phyloP scores from a whole-genome alignment of 2,113 vertebrate genomes.

The Psittacara wagleri region DNA sequence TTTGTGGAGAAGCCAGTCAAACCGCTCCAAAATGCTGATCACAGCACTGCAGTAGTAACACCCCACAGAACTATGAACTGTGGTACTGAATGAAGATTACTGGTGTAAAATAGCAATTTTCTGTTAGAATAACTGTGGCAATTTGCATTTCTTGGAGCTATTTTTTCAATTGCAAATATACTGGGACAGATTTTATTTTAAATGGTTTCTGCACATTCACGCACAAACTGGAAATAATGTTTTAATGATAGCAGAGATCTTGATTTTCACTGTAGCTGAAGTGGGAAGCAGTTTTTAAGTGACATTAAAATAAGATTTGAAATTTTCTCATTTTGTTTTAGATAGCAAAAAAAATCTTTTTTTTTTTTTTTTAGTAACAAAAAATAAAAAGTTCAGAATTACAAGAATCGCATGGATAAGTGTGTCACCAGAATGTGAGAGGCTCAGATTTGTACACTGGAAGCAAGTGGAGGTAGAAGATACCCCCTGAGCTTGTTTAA shows the following conservation, averaged over 20 bases:
- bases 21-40: not conserved
- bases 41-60: not conserved
- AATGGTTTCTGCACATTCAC: not conserved
- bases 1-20: not conserved
- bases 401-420: too few relatives aligned
- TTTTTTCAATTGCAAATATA: not conserved
- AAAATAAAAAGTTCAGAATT: not conserved
- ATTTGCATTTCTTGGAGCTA: not conserved
- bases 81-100: not conserved
- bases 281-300: not conserved
- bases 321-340: not conserved
- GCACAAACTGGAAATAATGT: not conserved
- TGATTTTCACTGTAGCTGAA: not conserved
- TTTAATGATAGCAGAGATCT: not conserved
- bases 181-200: not conserved
- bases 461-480: not conserved
- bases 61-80: not conserved
- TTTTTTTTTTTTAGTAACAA: not conserved
- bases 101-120: not conserved
- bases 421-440: not conserved
- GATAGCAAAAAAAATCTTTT: not conserved
- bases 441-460: fast-evolving
- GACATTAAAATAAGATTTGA: not conserved
- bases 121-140: not conserved
- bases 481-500: not conserved